A percentile compares a stretch with the other conserved stretches of the same genome.
These are phyloP conservation scores for Halisarca cf. caerulea DNA, from an alignment of 37 sponge, comb jelly and placozoan species.

Conservation along the genomic window DNA sequence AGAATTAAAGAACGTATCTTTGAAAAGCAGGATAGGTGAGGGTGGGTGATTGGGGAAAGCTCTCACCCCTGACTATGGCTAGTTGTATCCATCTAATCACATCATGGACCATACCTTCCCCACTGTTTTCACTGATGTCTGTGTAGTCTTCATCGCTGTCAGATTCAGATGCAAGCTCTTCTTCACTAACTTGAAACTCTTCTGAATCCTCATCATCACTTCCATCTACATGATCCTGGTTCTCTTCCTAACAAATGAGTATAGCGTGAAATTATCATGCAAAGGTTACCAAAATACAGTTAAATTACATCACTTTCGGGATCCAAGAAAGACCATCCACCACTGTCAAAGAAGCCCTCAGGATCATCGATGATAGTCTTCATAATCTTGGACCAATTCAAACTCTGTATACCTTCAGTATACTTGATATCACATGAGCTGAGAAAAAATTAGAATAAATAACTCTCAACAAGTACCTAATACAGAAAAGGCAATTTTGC, in stretches of 20 bases:
- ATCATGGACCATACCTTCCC: background rate
- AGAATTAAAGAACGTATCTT: too few relatives aligned
- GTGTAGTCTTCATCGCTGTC: conserved; percentile 83
- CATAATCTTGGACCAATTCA: conserved; percentile 99
- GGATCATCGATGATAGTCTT: conserved; percentile 98
- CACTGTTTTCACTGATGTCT: conserved; percentile 36
- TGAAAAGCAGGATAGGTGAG: too few relatives aligned
- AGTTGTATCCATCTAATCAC: too few relatives aligned
- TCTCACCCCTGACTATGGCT: too few relatives aligned
- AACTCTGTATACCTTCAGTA: conserved; percentile 95
- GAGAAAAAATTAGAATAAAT: background rate
- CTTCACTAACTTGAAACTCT: conserved; percentile 37
- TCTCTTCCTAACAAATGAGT: too few relatives aligned
- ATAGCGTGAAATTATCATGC: too few relatives aligned
- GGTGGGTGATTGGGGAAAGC: too few relatives aligned
- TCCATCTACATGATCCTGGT: conserved; percentile 28
- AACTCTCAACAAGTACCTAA: background rate
- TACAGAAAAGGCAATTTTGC: background rate
- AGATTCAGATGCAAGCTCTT: conserved; percentile 22
- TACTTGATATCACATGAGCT: conserved; percentile 97
- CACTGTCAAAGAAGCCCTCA: conserved; percentile 92
- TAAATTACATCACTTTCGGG: conserved; percentile 82
- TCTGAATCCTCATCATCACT: conserved; percentile 39
- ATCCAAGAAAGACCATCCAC: conserved; percentile 98
- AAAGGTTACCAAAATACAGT: too few relatives aligned